Percentiles rank a stretch among this genome's conserved stretches.
phyloP scores from a whole-genome alignment of 2,797 vertebrate genomes.

The Denticeps clupeoides region DNA sequence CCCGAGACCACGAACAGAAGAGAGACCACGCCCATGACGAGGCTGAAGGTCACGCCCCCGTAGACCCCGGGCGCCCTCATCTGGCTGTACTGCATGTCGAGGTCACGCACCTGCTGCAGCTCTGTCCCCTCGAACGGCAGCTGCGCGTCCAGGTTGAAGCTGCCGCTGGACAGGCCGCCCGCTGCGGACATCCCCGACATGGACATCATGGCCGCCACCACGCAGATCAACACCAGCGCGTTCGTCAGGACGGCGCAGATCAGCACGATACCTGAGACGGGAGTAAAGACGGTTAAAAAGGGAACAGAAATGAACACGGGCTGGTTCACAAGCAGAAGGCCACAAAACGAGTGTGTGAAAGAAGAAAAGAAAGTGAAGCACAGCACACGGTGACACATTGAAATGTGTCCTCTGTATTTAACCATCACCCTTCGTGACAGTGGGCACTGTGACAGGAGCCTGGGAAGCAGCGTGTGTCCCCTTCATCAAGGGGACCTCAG shows the following conservation, averaged over 20 bases:
- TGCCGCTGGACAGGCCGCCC: conserved; percentile 38
- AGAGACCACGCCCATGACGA: conserved; percentile 53
- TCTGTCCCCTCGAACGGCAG: conserved; percentile 73
- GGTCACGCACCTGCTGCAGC: conserved; percentile 62
- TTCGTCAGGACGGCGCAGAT: conserved; percentile 67
- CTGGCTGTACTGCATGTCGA: conserved; percentile 78
- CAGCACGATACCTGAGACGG: conserved; percentile 67
- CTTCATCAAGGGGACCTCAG: too few species aligned
- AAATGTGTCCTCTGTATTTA: too few species aligned
- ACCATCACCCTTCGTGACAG: too few species aligned
- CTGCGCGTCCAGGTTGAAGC: conserved; percentile 60
- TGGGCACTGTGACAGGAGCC: too few species aligned
- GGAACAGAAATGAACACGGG: too few species aligned
- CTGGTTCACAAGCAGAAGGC: neutral
- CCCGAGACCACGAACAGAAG: conserved; percentile 68
- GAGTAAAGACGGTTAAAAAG: too few species aligned
- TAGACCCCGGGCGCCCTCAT: conserved; percentile 78
- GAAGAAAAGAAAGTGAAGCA: too few species aligned
- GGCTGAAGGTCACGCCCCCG: conserved; percentile 64
- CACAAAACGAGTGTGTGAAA: neutral
- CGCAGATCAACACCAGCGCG: conserved; percentile 71
- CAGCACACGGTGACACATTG: too few species aligned
- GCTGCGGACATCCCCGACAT: conserved; percentile 59
- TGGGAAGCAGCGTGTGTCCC: too few species aligned
- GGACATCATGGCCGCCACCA: conserved; percentile 65